Percentiles rank a stretch among this genome's conserved stretches.
phyloP scores from a whole-genome alignment of 2,113 vertebrate genomes.

The Malaclemys terrapin region DNA sequence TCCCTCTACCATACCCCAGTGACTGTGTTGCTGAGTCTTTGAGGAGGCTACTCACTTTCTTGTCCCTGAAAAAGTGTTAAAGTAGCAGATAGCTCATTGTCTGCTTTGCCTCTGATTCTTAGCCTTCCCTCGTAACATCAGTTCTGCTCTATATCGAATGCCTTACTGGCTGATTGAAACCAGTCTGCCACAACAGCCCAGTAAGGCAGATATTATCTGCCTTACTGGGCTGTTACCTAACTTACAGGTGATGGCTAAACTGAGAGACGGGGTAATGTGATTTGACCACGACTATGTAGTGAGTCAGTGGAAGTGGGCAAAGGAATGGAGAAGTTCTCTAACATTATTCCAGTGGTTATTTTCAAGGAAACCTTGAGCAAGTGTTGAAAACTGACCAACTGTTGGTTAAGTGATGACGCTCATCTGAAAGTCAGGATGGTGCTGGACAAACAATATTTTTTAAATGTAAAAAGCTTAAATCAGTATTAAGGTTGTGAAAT shows the following conservation, averaged over 20 bases:
- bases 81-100: neutral
- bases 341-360: neutral
- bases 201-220: neutral
- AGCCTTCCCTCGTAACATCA: neutral
- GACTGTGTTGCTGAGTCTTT: neutral
- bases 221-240: neutral
- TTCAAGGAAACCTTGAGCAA: neutral
- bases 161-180: neutral
- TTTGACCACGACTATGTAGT: neutral
- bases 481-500: neutral
- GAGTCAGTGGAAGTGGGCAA: neutral
- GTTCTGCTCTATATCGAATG: neutral
- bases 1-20: neutral
- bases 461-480: constrained; percentile 19
- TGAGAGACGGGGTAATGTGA: neutral
- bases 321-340: neutral
- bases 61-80: neutral
- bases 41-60: constrained; percentile 7
- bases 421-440: neutral
- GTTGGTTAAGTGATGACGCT: neutral
- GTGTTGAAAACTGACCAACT: neutral
- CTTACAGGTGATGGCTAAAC: neutral
- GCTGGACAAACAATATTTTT: constrained; percentile 30
- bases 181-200: neutral
- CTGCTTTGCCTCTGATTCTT: neutral